Evolutionary conservation across 2,888 invertebrate genomes (phyloP), one percentile per base, ranked within the genome.

Genomic region (Germaria angustata): DNA sequence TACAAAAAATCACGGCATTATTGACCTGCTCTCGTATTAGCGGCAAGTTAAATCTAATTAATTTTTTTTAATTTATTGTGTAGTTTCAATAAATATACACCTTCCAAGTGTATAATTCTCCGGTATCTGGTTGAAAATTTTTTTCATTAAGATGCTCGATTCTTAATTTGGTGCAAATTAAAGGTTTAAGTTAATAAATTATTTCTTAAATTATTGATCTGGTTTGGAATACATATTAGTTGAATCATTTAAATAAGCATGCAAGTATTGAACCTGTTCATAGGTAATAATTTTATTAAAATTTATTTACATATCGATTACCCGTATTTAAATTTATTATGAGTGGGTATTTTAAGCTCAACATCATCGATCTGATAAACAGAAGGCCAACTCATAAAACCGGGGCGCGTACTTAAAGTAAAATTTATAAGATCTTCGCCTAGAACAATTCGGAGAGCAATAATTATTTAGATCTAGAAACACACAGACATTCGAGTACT

Each of bases 231-330:
- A 15, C n/a, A 39, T 39, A 15, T 39, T 15, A n/a, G 5, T 39
- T 11, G 13, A n/a, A n/a, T 39, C n/a, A 15, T 39, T 39, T 36
- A 36, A 17, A 2, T 53, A 4, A 9, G 32, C 5, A 28, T 32
- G 55, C 8, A 28, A 61, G 46, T 41, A 69, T 44, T 32, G 41
- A 11, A 5, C 0, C 11, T 34, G 15, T 49, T 59, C 36, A 28
- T 15, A 11, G 28, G 13, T 20, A 41, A 15, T n/a, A n/a, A n/a
- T n/a, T n/a, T 49, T 15, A 71, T 59, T 59, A 39, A 49, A 61
- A 49, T 17, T 49, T 72, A 36, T 61, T 49, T 49, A 9, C 24
- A 49, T 61, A 61, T 15, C 39, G 28, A 51, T 51, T 49, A 61
- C 24, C 24, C 49, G 51, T 39, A 61, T 59, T 44, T 15, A 11